Percentiles rank a stretch among this genome's conserved stretches.
Evolutionary conservation across 2,113 vertebrate species (phyloP).

Genomic region (Coreoperca whiteheadi): DNA sequence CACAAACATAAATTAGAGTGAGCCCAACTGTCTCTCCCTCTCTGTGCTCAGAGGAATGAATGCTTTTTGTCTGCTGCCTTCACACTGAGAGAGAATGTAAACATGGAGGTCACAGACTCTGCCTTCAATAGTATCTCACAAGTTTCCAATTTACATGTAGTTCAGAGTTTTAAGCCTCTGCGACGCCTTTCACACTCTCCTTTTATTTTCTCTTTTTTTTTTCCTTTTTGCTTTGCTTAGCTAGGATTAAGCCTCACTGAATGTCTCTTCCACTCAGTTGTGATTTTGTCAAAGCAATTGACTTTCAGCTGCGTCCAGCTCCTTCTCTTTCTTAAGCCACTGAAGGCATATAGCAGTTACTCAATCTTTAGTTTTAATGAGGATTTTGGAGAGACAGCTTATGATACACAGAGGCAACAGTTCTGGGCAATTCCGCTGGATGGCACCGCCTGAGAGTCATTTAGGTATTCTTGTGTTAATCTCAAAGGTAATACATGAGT

Average conservation of each 20-base stretch:
- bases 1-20: constrained; percentile 10
- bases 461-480: constrained; percentile 55
- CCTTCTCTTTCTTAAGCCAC: constrained; percentile 67
- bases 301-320: constrained; percentile 63
- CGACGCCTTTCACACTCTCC: constrained; percentile 19
- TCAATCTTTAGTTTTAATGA: constrained; percentile 68
- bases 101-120: constrained; percentile 50
- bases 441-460: constrained; percentile 22
- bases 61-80: constrained; percentile 14
- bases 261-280: constrained; percentile 42
- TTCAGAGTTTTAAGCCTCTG: constrained; percentile 61
- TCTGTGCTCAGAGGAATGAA: neutral
- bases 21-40: neutral
- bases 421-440: constrained; percentile 33
- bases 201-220: constrained; percentile 11
- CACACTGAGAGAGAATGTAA: constrained; percentile 29
- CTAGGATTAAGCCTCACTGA: constrained; percentile 62
- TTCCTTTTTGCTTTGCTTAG: constrained; percentile 27
- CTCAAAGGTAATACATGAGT: constrained; percentile 33
- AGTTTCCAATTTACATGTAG: constrained; percentile 61
- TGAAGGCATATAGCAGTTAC: constrained; percentile 47
- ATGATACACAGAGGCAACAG: constrained; percentile 48
- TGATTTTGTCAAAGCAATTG: constrained; percentile 73
- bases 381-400: constrained; percentile 59
- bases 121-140: constrained; percentile 46